Conservation (phyloP, 35 echinoderm and acorn worm genomes). For the Apostichopus parvimensis region DNA sequence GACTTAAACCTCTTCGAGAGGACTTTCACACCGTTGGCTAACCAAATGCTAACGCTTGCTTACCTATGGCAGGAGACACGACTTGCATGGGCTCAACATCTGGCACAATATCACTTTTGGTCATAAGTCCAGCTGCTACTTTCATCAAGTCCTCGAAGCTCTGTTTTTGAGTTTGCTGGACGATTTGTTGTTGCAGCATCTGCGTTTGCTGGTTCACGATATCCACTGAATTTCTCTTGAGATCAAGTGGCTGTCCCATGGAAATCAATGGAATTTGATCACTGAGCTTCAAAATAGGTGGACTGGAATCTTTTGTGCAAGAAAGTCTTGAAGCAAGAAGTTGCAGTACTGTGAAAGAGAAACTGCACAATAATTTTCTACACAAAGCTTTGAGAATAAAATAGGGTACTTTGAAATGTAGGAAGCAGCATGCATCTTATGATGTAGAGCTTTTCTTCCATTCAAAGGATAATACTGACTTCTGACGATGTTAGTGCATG, state of each 20-base stretch:
- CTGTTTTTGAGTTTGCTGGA: slow-evolving; percentile 17
- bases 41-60: neutral
- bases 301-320: slow-evolving; percentile 6
- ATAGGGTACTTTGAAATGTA: too few relatives aligned
- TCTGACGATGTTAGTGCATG: too few relatives aligned
- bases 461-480: too few relatives aligned
- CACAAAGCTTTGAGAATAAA: too few relatives aligned
- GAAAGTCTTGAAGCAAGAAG: slow-evolving; percentile 29
- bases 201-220: slow-evolving; percentile 25
- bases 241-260: slow-evolving; percentile 39
- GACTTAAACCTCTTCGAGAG: neutral
- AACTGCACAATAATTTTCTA: too few relatives aligned
- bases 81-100: slow-evolving; percentile 21
- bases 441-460: too few relatives aligned
- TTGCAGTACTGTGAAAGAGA: slow-evolving; percentile 22
- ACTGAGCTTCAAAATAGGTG: slow-evolving; percentile 36
- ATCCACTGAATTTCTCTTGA: slow-evolving; percentile 8
- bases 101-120: neutral
- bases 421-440: too few relatives aligned
- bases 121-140: slow-evolving; percentile 40
- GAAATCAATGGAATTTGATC: slow-evolving; percentile 42
- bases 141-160: slow-evolving; percentile 50
- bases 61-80: neutral
- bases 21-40: slow-evolving; percentile 11
- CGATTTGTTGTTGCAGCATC: slow-evolving; percentile 38